Evolutionary conservation across 2,113 vertebrate genomes (phyloP).

Genomic region (Tricholaema leucomelas): DNA sequence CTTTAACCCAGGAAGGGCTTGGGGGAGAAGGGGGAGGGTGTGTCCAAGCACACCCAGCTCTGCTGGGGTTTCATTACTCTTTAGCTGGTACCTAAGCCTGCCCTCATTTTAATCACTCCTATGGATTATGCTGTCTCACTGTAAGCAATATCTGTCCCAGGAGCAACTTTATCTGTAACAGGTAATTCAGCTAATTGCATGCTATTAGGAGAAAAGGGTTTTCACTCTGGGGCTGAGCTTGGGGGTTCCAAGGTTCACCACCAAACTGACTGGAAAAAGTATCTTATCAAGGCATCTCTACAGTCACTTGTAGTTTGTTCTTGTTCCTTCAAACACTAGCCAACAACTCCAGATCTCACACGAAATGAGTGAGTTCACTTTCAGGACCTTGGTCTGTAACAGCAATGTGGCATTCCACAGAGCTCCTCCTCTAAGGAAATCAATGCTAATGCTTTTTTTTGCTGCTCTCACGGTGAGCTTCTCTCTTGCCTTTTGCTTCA

Average conservation of each 20-base stretch:
- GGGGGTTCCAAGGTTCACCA: conserved; percentile 49
- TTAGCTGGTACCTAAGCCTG: background rate
- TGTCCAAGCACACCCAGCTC: background rate
- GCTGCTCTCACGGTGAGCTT: background rate
- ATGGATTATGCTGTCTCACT: background rate
- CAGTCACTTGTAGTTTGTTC: conserved; percentile 14
- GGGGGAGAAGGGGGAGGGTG: accelerated
- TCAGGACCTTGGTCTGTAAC: background rate
- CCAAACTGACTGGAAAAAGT: conserved; percentile 19
- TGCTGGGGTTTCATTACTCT: background rate
- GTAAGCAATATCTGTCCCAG: conserved; percentile 10
- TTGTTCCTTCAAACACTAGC: background rate
- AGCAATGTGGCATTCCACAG: background rate
- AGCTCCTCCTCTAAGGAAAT: background rate
- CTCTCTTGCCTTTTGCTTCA: background rate
- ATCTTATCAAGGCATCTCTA: conserved; percentile 49
- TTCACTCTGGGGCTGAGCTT: background rate
- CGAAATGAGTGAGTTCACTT: background rate
- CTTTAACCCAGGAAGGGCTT: background rate
- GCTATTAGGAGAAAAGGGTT: conserved; percentile 42
- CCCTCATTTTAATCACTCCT: background rate
- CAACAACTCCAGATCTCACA: background rate
- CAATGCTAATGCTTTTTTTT: background rate
- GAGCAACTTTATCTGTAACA: conserved; percentile 41
- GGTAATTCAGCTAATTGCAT: conserved; percentile 56